Percentiles rank a stretch among this genome's conserved stretches.
Evolutionary conservation across 2,113 vertebrate species (phyloP).

Genomic region (Pitta sordida): DNA sequence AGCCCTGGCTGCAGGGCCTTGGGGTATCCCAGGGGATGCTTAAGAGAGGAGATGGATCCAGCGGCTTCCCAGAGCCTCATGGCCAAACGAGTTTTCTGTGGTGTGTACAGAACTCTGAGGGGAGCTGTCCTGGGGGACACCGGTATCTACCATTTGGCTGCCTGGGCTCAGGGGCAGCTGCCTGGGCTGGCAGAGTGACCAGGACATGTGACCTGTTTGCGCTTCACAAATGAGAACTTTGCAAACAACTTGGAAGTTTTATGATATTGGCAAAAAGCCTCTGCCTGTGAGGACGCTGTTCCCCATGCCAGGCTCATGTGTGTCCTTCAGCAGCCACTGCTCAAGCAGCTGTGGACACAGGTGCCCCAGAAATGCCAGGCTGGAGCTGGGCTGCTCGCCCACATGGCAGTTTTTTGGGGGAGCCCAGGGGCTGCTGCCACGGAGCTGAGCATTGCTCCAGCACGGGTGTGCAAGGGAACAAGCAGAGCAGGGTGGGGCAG

Average conservation of each 20-base stretch:
- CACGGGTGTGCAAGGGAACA: neutral
- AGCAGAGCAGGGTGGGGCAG: neutral
- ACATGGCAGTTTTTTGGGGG: rapidly evolving
- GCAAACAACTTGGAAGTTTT: neutral
- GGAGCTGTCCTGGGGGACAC: neutral
- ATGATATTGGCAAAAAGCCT: rapidly evolving
- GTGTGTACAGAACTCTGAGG: neutral
- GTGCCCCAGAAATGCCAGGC: neutral
- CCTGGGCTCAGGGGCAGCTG: neutral
- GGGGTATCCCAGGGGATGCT: neutral
- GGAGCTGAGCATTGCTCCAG: rapidly evolving
- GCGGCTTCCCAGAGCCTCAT: neutral
- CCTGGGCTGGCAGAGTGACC: neutral
- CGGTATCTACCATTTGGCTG: neutral
- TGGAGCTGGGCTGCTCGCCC: neutral
- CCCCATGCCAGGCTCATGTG: neutral
- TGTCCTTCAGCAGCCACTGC: neutral
- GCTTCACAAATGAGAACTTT: neutral
- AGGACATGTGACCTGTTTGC: rapidly evolving
- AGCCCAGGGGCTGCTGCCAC: neutral
- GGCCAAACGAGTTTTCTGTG: rapidly evolving
- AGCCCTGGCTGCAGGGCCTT: rapidly evolving
- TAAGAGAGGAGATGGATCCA: neutral
- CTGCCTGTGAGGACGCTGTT: neutral
- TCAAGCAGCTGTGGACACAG: rapidly evolving